These are phyloP conservation scores for Rhagium mordax DNA, from an alignment of 2,888 invertebrate genomes.

Conservation along the genomic window DNA sequence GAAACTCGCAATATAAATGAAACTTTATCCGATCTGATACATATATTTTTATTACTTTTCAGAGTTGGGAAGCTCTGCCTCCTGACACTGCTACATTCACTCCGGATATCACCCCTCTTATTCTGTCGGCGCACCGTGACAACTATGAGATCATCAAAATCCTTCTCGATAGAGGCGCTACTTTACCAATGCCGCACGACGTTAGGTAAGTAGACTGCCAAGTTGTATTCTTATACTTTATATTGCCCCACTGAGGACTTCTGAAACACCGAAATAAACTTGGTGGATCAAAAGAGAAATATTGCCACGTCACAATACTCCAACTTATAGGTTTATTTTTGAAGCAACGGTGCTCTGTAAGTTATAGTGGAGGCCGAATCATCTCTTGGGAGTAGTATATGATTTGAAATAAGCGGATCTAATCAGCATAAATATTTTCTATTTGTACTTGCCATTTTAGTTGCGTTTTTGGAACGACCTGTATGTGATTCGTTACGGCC, in stretches of 20 bases:
- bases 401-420: too few species aligned
- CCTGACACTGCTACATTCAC: conserved; percentile 96
- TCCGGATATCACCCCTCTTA: conserved; percentile 97
- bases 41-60: conserved; percentile 31
- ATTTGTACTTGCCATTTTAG: too few species aligned
- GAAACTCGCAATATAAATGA: neutral
- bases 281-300: too few species aligned
- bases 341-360: too few species aligned
- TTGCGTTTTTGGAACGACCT: too few species aligned
- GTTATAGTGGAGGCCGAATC: too few species aligned
- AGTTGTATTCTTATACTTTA: neutral
- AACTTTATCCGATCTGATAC: neutral
- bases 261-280: too few species aligned
- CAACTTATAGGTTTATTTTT: too few species aligned
- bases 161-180: conserved; percentile 94
- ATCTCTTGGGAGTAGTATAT: too few species aligned
- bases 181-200: conserved; percentile 95
- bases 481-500: neutral
- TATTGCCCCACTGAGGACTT: too few species aligned
- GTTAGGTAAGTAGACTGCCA: conserved; percentile 76
- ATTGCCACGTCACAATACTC: too few species aligned
- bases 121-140: conserved; percentile 96
- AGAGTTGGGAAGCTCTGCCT: conserved; percentile 95
- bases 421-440: too few species aligned
- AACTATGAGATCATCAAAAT: conserved; percentile 99